Conservation (phyloP, 2,888 invertebrate genomes). For the Conistra vaccinii region DNA sequence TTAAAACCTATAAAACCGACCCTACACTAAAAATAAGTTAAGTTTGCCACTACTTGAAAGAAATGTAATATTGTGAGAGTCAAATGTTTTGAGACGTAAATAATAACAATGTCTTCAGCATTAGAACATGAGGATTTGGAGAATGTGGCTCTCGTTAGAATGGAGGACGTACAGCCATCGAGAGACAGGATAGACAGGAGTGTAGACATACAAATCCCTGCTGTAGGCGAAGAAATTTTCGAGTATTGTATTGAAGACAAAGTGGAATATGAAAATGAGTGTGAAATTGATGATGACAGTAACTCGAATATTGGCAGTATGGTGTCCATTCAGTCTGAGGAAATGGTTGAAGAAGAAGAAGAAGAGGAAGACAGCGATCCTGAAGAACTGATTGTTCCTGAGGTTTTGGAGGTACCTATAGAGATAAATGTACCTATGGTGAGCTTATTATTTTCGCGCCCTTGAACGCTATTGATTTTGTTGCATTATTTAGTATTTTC, state of each 20-base stretch:
- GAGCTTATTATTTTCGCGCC: slow-evolving; percentile 52
- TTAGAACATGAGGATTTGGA: slow-evolving; percentile 83
- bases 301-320: slow-evolving; percentile 84
- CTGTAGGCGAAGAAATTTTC: slow-evolving; percentile 65
- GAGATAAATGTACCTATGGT: slow-evolving; percentile 58
- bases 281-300: slow-evolving; percentile 77
- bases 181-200: slow-evolving; percentile 73
- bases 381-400: slow-evolving; percentile 76
- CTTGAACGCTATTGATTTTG: slow-evolving; percentile 14
- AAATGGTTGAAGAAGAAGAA: slow-evolving; percentile 67
- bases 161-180: slow-evolving; percentile 85
- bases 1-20: not conserved
- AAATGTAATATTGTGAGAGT: slow-evolving; percentile 50
- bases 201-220: slow-evolving; percentile 57
- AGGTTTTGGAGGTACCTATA: slow-evolving; percentile 57
- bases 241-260: slow-evolving; percentile 76
- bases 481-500: not conserved
- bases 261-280: slow-evolving; percentile 74
- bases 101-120: slow-evolving; percentile 78
- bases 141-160: slow-evolving; percentile 83
- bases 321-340: slow-evolving; percentile 81
- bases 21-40: not conserved
- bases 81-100: slow-evolving; percentile 64
- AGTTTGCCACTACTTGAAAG: not conserved
- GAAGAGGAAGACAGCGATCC: slow-evolving; percentile 61